Evolutionary conservation across 1,140 invertebrate genomes (phyloP).

Genomic region (Zaprionus ornatus): DNA sequence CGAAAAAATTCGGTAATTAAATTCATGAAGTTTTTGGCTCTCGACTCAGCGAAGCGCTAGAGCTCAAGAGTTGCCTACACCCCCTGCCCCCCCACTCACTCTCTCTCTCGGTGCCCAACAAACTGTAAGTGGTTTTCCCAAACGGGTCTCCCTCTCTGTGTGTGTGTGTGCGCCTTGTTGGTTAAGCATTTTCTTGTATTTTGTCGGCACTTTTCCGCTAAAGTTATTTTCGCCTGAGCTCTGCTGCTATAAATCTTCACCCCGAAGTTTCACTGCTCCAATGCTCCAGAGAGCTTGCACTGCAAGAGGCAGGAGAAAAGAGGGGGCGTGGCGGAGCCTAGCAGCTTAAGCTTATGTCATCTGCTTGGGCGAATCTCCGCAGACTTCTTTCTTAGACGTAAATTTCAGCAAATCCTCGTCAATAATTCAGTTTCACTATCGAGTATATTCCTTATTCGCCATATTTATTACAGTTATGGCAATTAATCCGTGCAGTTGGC

Average conservation of each 20-base stretch:
- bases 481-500: conserved; percentile 66
- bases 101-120: conserved; percentile 14
- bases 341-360: conserved; percentile 62
- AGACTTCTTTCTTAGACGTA: conserved; percentile 6
- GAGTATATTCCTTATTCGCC: conserved; percentile 9
- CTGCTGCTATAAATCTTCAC: conserved; percentile 71
- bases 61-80: neutral
- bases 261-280: conserved; percentile 40
- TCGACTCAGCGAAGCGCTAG: conserved; percentile 44
- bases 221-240: conserved; percentile 78
- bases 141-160: conserved; percentile 21
- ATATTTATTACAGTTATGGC: conserved; percentile 47
- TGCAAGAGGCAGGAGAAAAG: neutral
- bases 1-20: conserved; percentile 80
- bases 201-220: conserved; percentile 79
- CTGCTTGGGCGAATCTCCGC: neutral
- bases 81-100: neutral
- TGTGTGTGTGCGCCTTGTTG: conserved; percentile 59
- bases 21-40: conserved; percentile 75
- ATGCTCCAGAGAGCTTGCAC: neutral
- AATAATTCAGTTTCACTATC: conserved; percentile 60
- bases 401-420: conserved; percentile 56
- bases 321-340: conserved; percentile 11
- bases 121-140: conserved; percentile 37
- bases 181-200: conserved; percentile 80